A percentile compares a stretch with the other conserved stretches of the same genome.
These are phyloP conservation scores for Serilophus lunatus DNA, from an alignment of 2,113 vertebrate species.

Conservation along the genomic window DNA sequence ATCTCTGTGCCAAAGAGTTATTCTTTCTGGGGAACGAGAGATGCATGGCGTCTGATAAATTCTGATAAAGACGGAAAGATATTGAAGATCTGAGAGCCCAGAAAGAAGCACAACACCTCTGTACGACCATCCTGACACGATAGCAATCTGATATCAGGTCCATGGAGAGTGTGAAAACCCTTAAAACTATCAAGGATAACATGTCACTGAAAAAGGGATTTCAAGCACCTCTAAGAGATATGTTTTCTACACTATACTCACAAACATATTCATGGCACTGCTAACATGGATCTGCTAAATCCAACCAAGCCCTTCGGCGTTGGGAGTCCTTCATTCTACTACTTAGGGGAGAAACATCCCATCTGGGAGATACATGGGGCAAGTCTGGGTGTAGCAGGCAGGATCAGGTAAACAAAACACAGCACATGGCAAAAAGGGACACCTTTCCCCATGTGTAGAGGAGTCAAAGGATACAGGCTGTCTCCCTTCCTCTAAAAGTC, in stretches of 20 bases:
- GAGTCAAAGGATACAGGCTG: background rate
- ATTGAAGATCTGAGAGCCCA: background rate
- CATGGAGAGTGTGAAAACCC: background rate
- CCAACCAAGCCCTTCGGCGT: background rate
- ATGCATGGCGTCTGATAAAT: background rate
- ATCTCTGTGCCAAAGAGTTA: background rate
- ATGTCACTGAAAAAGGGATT: background rate
- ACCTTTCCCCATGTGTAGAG: accelerated
- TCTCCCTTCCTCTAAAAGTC: background rate
- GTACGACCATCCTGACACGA: background rate
- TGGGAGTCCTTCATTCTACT: background rate
- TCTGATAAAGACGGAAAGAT: background rate
- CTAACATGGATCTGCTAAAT: background rate
- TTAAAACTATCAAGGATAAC: background rate
- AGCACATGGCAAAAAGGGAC: background rate
- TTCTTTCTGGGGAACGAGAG: background rate
- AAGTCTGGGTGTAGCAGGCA: background rate
- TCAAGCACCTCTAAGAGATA: background rate
- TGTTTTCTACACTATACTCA: background rate
- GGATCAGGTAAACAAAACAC: background rate
- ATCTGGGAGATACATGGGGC: background rate
- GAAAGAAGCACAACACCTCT: background rate
- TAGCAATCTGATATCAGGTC: background rate
- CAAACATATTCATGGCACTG: background rate
- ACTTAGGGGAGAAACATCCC: background rate